Base-by-base conservation (phyloP, 2,888 invertebrate genomes). In the Lypha dubia region DNA sequence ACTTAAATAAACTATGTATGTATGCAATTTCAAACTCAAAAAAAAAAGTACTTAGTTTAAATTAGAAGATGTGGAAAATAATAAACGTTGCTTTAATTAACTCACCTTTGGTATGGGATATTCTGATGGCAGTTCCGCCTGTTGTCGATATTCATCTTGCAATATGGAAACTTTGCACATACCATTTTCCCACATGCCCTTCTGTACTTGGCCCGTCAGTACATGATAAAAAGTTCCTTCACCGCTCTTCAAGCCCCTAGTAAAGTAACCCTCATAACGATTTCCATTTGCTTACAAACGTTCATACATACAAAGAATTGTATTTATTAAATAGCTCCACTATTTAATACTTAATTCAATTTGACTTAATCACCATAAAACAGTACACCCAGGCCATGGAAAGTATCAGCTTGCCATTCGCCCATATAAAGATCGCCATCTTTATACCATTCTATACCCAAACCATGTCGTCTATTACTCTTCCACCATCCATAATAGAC, bases 401-500 rank as follows among this genome's bases (percentile, higher is more conserved):
- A 87, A 3, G 86, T 86, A 86, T 89, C 90, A 15, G 89, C 79
- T 58, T 88, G 81, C 92, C 92, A 92, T 86, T 92, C 89, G 3
- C 92, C 92, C 68, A 92, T 49, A 87, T 91, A 92, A 46, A 91
- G 87, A 9, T 86, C 70, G 1, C 89, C 90, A 87, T 91, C 88
- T 3, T 80, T 86, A 80, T 89, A 90, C 92, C 92, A 92, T 86
- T 89, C 90, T 32, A 92, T 90, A 32, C 92, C 92, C 35, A 90
- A 79, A 1, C 92, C 92, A 76, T 89, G 88, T 0, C 90, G 89
- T 17, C 91, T 88, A 87, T 90, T 90, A 2, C 86, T 71, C 41
- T 86, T 73, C 92, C 92, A 92, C 92, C 92, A 92, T 35, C 88
- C 85, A 62, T 89, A 91, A 77, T 91, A 92, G 3, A 89, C 87